Evolutionary conservation across 92 coral and sea anemone species (phyloP), one percentile per base, ranked within the genome.

Genomic region (Micromussa lordhowensis): DNA sequence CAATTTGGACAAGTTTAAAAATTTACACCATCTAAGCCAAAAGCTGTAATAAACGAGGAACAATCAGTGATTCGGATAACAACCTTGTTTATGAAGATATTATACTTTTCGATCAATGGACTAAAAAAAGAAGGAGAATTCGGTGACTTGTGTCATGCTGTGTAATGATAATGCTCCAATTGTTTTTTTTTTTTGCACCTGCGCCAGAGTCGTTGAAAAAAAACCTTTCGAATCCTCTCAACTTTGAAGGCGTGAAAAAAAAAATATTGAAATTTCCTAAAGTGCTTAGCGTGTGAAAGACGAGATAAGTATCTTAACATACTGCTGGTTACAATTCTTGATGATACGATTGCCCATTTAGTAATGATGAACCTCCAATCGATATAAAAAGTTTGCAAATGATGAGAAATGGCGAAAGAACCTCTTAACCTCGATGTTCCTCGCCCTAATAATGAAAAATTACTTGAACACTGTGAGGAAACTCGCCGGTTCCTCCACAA

Each of bases 381-480:
- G 26, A 58, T 18, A 19, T 5, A 58, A 61, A 24, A 24, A 61
- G 18, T 22, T 1, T 22, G n/a, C 8, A 58, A 13, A 55, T 55
- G 6, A 59, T 18, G 7, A 5, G n/a, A 21, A 66, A 26, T 40
- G 48, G 77, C 51, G 35, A 72, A 32, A 32, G 48, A 31, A 0
- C 48, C 51, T 4, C n/a, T 71, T 8, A 7, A 24, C 3, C 77
- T 78, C 17, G 38, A 35, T 13, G 24, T 4, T 54, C 19, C 30
- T 54, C 34, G 64, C 78, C n/a, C n/a, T 83, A 93, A 13, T 76
- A 83, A 34, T 93, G 96, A 73, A 93, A 93, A 28, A 93, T 77
- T 7, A 93, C 81, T 77, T 93, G 96, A 17, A 93, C 92, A 77
- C 94, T 93, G 80, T 91, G 96, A 26, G 96, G 94, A 71, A 82